Conservation (phyloP, 1,140 invertebrate genomes). For the Gryon sp. region DNA sequence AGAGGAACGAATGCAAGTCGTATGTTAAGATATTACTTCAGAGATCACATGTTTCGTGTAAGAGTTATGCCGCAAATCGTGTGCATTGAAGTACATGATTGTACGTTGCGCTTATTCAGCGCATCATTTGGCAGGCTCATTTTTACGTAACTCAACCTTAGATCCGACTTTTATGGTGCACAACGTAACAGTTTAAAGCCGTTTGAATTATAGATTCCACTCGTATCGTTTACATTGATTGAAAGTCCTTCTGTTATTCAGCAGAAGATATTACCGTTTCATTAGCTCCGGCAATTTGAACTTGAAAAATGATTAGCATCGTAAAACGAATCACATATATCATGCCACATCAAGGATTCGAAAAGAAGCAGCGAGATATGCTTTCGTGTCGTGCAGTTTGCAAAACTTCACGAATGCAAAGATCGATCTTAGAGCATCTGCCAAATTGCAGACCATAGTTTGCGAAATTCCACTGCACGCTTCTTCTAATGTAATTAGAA, state of each 20-base stretch:
- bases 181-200: slow-evolving; percentile 2
- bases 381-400: not conserved
- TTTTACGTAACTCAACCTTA: slow-evolving; percentile 10
- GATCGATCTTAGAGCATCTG: slow-evolving; percentile 14
- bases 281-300: not conserved
- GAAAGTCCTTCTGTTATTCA: not conserved
- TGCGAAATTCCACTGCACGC: slow-evolving; percentile 3
- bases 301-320: too few relatives aligned
- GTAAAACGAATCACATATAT: slow-evolving; percentile 6
- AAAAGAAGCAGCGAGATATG: slow-evolving; percentile 10
- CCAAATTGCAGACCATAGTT: slow-evolving; percentile 11
- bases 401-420: slow-evolving; percentile 20
- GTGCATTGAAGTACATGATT: slow-evolving; percentile 19
- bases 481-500: slow-evolving; percentile 60
- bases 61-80: slow-evolving; percentile 21
- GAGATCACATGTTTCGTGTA: slow-evolving; percentile 4
- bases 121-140: slow-evolving; percentile 26
- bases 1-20: not conserved
- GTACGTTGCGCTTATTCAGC: slow-evolving; percentile 13
- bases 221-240: slow-evolving; percentile 12
- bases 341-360: not conserved
- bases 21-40: slow-evolving; percentile 7
- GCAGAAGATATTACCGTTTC: not conserved
- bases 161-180: not conserved
- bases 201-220: slow-evolving; percentile 11